phyloP scores from a whole-genome alignment of 1,140 invertebrate species.

The honey bee (Apis mellifera) region Amel_HAv3.1 CM009941.2:9503001-9503500 shows the following conservation, averaged over 20 bases:
- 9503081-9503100: conserved; percentile 9
- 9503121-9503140: neutral
- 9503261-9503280: neutral
- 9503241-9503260: neutral
- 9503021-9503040: conserved; percentile 16
- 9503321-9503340: too few species aligned
- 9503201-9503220: neutral
- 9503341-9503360: too few species aligned
- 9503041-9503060: neutral
- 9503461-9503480: too few species aligned
- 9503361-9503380: too few species aligned
- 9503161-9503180: neutral
- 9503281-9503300: neutral
- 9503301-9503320: neutral
- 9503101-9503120: neutral
- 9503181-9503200: conserved; percentile 22
- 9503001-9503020: conserved; percentile 23
- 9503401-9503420: too few species aligned
- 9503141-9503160: neutral
- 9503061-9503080: too few species aligned
- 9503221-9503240: too few species aligned
- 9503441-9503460: too few species aligned
- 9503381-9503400: too few species aligned
- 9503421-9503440: too few species aligned
- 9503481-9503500: too few species aligned